Evolutionary conservation across 2,888 invertebrate genomes (phyloP).

Genomic region (Tinea trinotella): DNA sequence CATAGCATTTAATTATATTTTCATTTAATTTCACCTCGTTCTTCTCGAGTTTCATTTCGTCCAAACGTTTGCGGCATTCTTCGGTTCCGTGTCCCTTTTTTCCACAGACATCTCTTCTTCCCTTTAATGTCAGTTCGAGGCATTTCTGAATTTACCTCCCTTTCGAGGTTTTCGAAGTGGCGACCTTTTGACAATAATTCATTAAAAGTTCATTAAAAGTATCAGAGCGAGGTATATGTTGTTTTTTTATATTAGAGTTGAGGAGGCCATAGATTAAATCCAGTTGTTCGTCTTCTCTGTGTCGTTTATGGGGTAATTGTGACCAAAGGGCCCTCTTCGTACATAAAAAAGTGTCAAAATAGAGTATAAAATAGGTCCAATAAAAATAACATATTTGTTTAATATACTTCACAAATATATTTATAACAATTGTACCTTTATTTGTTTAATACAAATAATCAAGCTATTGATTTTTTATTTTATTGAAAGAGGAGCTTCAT

Average conservation of each 20-base stretch:
- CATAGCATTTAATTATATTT: not conserved
- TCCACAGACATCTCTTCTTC: not conserved
- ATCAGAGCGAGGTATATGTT: not conserved
- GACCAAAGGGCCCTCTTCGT: not conserved
- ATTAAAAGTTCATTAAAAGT: not conserved
- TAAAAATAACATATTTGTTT: too few species aligned
- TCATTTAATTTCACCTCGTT: not conserved
- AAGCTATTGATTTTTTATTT: too few species aligned
- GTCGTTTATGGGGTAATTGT: not conserved
- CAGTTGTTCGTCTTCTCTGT: not conserved
- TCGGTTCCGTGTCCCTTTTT: not conserved
- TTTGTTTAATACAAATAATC: too few species aligned
- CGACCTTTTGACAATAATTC: too few species aligned
- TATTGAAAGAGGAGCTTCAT: too few species aligned
- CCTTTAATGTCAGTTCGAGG: not conserved
- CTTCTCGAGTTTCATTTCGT: too few species aligned
- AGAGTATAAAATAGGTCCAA: too few species aligned
- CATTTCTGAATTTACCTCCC: not conserved
- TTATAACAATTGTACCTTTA: too few species aligned
- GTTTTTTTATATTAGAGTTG: not conserved
- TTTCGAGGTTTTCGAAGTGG: not conserved
- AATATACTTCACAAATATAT: too few species aligned
- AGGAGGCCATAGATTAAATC: not conserved
- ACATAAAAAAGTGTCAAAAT: not conserved
- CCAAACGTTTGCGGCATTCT: not conserved